phyloP scores from a whole-genome alignment of 2,113 vertebrate genomes.

The Anolis carolinensis region DNA sequence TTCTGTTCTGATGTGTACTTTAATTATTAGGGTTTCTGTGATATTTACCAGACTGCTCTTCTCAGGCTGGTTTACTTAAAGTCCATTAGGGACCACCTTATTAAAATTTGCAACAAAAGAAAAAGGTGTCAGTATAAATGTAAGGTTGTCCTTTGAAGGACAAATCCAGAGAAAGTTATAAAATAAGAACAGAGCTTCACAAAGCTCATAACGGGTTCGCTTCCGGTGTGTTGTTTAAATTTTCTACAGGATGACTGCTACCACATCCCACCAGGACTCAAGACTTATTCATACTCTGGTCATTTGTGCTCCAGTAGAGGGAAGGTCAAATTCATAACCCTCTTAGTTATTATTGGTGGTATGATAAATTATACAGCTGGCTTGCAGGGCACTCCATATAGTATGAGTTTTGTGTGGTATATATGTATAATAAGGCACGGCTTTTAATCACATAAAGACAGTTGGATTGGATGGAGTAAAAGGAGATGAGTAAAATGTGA shows the following conservation, averaged over 20 bases:
- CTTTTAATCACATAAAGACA: not conserved
- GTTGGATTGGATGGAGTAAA: not conserved
- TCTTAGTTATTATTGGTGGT: not conserved
- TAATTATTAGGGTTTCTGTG: slow-evolving; percentile 28
- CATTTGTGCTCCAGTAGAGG: not conserved
- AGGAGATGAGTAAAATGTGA: not conserved
- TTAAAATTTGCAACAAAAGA: slow-evolving; percentile 13
- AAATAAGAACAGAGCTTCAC: not conserved
- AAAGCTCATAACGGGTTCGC: not conserved
- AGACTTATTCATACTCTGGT: not conserved
- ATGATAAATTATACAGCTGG: not conserved
- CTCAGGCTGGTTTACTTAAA: slow-evolving; percentile 27
- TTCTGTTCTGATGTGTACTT: not conserved
- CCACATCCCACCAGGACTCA: not conserved
- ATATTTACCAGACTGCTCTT: slow-evolving; percentile 31
- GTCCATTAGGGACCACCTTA: not conserved
- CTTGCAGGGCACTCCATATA: not conserved
- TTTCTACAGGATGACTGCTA: no score
- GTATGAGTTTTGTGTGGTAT: not conserved
- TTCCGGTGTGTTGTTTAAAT: not conserved
- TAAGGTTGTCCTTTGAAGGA: slow-evolving; percentile 1
- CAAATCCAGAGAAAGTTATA: not conserved
- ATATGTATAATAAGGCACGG: not conserved
- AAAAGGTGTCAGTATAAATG: not conserved
- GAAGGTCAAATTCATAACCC: not conserved